These are phyloP conservation scores for Drosophila leonis DNA, from an alignment of 2,888 invertebrate species.

Conservation along the genomic window DNA sequence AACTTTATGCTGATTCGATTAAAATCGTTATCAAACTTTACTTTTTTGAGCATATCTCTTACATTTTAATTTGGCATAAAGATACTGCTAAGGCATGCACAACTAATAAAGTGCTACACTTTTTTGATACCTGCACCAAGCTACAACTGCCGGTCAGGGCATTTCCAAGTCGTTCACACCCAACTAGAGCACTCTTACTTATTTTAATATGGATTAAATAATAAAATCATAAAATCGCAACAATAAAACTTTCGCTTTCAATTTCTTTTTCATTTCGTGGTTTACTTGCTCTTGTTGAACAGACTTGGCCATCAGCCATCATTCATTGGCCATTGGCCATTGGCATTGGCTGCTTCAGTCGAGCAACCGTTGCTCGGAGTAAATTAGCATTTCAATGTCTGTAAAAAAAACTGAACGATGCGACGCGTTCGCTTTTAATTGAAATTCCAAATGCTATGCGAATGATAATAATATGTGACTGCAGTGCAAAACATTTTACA, in stretches of 20 bases:
- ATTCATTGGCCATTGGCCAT: conserved; percentile 27
- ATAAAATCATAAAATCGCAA: conserved; percentile 31
- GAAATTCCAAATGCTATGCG: conserved; percentile 64
- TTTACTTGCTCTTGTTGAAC: conserved; percentile 17
- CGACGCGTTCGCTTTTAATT: conserved; percentile 48
- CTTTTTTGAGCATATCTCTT: not conserved
- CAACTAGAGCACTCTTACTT: conserved; percentile 1
- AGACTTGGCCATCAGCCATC: conserved; percentile 38
- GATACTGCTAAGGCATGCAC: not conserved
- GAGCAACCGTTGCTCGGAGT: conserved; percentile 21
- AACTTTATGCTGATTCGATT: not conserved
- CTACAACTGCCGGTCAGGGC: not conserved
- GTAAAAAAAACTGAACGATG: conserved; percentile 23
- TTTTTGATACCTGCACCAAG: not conserved
- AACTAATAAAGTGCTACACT: not conserved
- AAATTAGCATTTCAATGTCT: conserved; percentile 62
- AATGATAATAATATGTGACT: conserved; percentile 59
- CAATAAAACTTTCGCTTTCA: conserved; percentile 69
- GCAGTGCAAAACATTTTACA: conserved; percentile 58
- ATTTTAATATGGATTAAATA: conserved; percentile 39
- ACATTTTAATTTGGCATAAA: not conserved
- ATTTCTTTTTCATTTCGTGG: conserved; percentile 54
- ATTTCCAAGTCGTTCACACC: not conserved
- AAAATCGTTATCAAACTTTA: not conserved
- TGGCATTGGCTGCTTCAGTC: conserved; percentile 23